Evolutionary conservation across 2,113 vertebrate species (phyloP), one percentile per base, ranked within the genome.

Genomic region (Misgurnus anguillicaudatus): DNA sequence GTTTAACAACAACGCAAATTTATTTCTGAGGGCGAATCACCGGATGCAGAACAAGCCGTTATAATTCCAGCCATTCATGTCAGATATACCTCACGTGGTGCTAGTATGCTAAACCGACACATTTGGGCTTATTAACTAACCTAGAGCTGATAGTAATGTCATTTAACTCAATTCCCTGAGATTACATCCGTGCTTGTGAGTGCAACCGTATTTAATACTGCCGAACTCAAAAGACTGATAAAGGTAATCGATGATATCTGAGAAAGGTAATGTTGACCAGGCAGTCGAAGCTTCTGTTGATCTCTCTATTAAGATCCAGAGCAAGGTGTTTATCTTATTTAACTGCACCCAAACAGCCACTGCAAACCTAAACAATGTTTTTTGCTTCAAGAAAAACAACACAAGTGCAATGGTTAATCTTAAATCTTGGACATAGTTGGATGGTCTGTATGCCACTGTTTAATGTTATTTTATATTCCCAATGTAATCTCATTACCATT

Each of bases 131-230:
- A 16, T 31, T 31, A 31, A 31, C 24, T 31, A 31, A 31, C 42
- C 69, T 19, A 14, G 31, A 70, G 51, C 31, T 57, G 51, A 57
- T 19, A 57, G 21, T 38, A 53, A 47, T 24, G 16, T 4, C 11
- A 2, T 70, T 53, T 70, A 70, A 51, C 51, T 51, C 51, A 55
- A 24, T 57, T 51, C 31, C 16, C 36, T 14, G 36, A 72, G 69
- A 57, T 71, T 71, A 71, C 10, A 31, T 31, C 24, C 3, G 1
- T 31, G 24, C 24, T 31, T 31, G 24, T 31, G 24, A 31, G 24
- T 31, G 24, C 24, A 31, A 31, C 3, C 3, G 24, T 31, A 31
- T 31, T 31, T 31, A 31, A 31, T 31, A 31, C 42, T 9, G 7
- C 10, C 6, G 9, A 45, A 45, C 42, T 45, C 5, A 45, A 7